These are phyloP conservation scores for Diplodus sargus DNA, from an alignment of 2,797 vertebrate genomes.

Conservation along the genomic window DNA sequence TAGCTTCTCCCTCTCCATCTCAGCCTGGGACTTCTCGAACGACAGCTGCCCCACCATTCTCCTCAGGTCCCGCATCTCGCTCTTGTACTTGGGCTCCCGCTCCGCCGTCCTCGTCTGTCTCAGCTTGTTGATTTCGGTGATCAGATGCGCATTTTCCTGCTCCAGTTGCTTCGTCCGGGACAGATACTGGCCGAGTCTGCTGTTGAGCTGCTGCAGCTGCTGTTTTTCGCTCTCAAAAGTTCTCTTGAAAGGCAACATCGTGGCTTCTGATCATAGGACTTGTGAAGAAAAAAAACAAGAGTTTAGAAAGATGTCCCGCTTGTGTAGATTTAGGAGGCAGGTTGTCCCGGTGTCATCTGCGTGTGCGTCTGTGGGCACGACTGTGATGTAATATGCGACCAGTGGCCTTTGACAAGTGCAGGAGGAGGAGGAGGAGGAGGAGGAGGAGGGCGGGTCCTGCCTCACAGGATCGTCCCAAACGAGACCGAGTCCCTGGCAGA, in stretches of 20 bases:
- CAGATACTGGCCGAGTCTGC: constrained; percentile 90
- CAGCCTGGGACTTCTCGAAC: constrained; percentile 87
- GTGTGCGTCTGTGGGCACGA: constrained; percentile 39
- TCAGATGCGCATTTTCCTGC: constrained; percentile 89
- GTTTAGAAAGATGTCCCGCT: background rate
- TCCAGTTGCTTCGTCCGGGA: constrained; percentile 91
- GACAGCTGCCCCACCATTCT: constrained; percentile 87
- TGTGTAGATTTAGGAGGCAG: background rate
- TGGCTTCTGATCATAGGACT: constrained; percentile 39
- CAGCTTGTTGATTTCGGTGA: constrained; percentile 85
- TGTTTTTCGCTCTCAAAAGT: constrained; percentile 88
- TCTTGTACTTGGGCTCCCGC: constrained; percentile 72
- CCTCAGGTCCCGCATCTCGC: constrained; percentile 88
- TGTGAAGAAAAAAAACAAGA: background rate
- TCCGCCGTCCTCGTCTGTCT: constrained; percentile 66
- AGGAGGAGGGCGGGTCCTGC: constrained; percentile 68
- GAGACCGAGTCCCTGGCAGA: constrained; percentile 60
- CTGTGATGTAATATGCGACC: constrained; percentile 71
- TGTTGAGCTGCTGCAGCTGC: constrained; percentile 93
- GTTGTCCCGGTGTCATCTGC: constrained; percentile 27
- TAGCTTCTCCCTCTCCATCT: constrained; percentile 90
- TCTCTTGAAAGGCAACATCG: constrained; percentile 88
- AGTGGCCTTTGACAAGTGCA: constrained; percentile 79
- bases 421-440: constrained; percentile 54
- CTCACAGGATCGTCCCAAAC: constrained; percentile 59